Conservation (phyloP, 2,888 invertebrate species). For the Aphodius sticticus region DNA sequence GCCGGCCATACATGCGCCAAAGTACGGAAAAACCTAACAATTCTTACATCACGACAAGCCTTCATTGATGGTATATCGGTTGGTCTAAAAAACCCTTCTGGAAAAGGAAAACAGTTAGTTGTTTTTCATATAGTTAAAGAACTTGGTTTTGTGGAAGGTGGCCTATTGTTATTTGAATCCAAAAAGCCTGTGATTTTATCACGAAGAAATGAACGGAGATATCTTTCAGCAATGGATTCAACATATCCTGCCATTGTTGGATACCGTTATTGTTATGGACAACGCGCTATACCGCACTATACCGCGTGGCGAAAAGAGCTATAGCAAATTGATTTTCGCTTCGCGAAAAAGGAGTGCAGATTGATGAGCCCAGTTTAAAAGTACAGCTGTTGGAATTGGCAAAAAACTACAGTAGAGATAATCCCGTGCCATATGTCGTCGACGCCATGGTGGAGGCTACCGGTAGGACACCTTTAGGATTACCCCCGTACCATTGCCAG, state of each 20-base stretch:
- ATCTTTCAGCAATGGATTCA: conserved; percentile 17
- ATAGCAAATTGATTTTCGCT: conserved; percentile 42
- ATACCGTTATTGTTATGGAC: conserved; percentile 39
- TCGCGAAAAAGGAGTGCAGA: conserved; percentile 39
- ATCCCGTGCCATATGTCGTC: conserved; percentile 19
- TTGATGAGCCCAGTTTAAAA: conserved; percentile 42
- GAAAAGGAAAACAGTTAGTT: conserved; percentile 30
- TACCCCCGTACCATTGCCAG: conserved; percentile 52
- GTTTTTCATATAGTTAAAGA: background rate
- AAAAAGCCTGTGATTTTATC: conserved; percentile 29
- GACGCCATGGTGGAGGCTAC: conserved; percentile 25
- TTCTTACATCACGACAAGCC: conserved; percentile 31
- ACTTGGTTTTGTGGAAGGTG: too few species aligned
- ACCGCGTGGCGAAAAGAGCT: conserved; percentile 26
- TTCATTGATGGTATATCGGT: conserved; percentile 30
- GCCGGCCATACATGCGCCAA: conserved; percentile 39
- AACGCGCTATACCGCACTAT: conserved; percentile 36
- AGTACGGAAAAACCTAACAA: conserved; percentile 36
- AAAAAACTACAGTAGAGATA: conserved; percentile 35
- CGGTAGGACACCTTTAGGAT: conserved; percentile 47
- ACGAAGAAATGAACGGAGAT: conserved; percentile 30
- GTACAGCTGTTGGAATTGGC: conserved; percentile 41
- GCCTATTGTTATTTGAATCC: conserved; percentile 26
- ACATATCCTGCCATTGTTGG: background rate
- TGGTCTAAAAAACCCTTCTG: conserved; percentile 30